A percentile compares a stretch with the other conserved stretches of the same genome.
Evolutionary conservation across 2,888 invertebrate species (phyloP).

Genomic region (Drosophila paramelanica): DNA sequence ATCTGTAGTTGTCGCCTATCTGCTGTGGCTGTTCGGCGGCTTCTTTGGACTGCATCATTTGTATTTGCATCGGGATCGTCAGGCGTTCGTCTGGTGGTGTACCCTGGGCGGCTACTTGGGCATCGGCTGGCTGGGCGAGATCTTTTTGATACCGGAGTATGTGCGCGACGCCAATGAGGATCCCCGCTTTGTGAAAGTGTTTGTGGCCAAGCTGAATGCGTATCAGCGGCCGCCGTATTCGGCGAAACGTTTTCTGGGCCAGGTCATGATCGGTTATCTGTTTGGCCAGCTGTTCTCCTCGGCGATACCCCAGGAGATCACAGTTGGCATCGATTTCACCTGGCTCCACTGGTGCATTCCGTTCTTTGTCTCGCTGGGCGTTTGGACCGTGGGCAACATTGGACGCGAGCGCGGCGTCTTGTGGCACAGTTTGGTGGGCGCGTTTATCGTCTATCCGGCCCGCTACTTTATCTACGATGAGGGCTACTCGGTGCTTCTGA

Average conservation of each 20-base stretch:
- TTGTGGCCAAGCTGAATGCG: conserved; percentile 87
- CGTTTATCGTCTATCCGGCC: conserved; percentile 89
- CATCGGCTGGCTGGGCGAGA: conserved; percentile 94
- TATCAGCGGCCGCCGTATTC: conserved; percentile 93
- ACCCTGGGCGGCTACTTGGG: conserved; percentile 93
- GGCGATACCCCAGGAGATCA: conserved; percentile 91
- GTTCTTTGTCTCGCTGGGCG: conserved; percentile 90
- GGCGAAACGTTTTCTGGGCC: conserved; percentile 90
- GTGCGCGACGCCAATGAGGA: conserved; percentile 93
- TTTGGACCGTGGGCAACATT: conserved; percentile 95
- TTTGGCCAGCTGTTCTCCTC: conserved; percentile 91
- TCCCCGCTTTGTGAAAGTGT: conserved; percentile 88
- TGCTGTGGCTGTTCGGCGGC: conserved; percentile 95
- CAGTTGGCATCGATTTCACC: conserved; percentile 89
- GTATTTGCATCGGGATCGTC: conserved; percentile 94
- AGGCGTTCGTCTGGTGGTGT: conserved; percentile 95
- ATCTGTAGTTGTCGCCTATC: conserved; percentile 90
- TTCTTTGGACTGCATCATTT: conserved; percentile 95
- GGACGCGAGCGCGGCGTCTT: conserved; percentile 92
- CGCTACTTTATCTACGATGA: conserved; percentile 91
- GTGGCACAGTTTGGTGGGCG: conserved; percentile 89
- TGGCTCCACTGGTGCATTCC: conserved; percentile 91
- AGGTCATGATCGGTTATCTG: conserved; percentile 91
- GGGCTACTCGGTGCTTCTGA: conserved; percentile 89
- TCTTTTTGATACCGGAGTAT: conserved; percentile 93